phyloP scores from a whole-genome alignment of 2,888 invertebrate species.

The Adelognathus sp. region DNA sequence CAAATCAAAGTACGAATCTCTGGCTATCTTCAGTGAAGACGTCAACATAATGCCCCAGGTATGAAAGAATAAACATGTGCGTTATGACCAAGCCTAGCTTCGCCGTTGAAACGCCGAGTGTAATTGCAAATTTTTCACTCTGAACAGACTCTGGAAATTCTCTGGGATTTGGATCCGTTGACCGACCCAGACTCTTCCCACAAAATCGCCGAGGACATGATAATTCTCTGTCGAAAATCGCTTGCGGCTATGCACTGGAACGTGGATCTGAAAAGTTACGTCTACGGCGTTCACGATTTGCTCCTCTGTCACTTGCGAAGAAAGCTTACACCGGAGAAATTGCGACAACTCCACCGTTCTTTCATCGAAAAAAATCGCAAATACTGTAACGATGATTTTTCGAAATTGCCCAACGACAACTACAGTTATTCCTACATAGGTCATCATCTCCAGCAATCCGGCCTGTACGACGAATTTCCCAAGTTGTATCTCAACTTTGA shows the following conservation, averaged over 20 bases:
- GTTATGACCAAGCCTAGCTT: too few species aligned
- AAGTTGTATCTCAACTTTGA: constrained; percentile 86
- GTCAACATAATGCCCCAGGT: constrained; percentile 86
- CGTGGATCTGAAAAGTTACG: constrained; percentile 83
- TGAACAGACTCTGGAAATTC: constrained; percentile 81
- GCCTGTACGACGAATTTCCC: constrained; percentile 83
- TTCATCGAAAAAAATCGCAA: constrained; percentile 84
- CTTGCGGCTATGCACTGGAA: constrained; percentile 86
- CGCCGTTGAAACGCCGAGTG: too few species aligned
- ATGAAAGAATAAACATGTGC: constrained; percentile 21
- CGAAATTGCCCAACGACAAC: constrained; percentile 86
- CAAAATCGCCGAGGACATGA: constrained; percentile 85
- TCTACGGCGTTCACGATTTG: constrained; percentile 88
- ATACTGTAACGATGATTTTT: constrained; percentile 81
- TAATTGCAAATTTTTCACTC: neutral
- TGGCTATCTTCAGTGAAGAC: constrained; percentile 87
- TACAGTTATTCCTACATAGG: constrained; percentile 89
- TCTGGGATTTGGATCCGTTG: constrained; percentile 81
- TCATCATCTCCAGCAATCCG: constrained; percentile 86
- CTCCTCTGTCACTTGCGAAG: constrained; percentile 85
- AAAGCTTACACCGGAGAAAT: constrained; percentile 78
- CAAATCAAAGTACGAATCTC: constrained; percentile 83
- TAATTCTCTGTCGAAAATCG: constrained; percentile 86
- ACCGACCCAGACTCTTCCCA: constrained; percentile 68
- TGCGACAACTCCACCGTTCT: constrained; percentile 83